These are phyloP conservation scores for Protobothrops mucrosquamatus DNA, from an alignment of 2,113 vertebrate genomes.

Conservation along the genomic window DNA sequence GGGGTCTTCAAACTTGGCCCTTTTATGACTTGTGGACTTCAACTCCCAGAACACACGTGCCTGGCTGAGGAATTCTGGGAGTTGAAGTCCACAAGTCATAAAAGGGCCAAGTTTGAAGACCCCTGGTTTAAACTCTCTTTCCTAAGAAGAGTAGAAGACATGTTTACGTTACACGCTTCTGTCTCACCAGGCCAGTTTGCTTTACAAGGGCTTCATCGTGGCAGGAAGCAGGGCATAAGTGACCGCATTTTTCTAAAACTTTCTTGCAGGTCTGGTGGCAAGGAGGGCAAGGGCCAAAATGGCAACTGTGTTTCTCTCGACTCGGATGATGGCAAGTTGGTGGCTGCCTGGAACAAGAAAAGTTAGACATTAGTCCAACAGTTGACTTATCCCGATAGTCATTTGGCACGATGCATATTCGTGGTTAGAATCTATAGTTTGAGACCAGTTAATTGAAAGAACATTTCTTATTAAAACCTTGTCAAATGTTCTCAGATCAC, in stretches of 20 bases:
- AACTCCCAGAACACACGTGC: too few species aligned
- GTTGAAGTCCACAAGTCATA: too few species aligned
- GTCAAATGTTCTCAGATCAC: not conserved
- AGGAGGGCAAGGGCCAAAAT: constrained; percentile 78
- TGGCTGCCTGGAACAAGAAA: constrained; percentile 68
- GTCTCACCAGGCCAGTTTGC: constrained; percentile 74
- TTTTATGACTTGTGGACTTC: too few species aligned
- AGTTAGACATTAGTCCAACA: not conserved
- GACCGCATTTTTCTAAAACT: constrained; percentile 64
- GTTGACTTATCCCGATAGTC: not conserved
- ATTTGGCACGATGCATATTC: not conserved
- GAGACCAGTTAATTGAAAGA: not conserved
- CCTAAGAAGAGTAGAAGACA: not conserved
- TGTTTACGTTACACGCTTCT: not conserved
- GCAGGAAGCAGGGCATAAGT: constrained; percentile 77
- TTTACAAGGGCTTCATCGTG: constrained; percentile 84
- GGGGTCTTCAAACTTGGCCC: too few species aligned
- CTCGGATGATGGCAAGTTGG: constrained; percentile 81
- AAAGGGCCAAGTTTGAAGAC: too few species aligned
- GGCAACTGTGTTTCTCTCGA: constrained; percentile 82
- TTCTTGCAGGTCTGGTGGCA: constrained; percentile 79
- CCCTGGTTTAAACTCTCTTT: not conserved
- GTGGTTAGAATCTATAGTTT: not conserved
- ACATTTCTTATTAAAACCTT: not conserved
- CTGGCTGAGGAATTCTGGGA: too few species aligned